Base-by-base conservation (phyloP, 2,888 invertebrate species). In the Gortyna flavago region DNA sequence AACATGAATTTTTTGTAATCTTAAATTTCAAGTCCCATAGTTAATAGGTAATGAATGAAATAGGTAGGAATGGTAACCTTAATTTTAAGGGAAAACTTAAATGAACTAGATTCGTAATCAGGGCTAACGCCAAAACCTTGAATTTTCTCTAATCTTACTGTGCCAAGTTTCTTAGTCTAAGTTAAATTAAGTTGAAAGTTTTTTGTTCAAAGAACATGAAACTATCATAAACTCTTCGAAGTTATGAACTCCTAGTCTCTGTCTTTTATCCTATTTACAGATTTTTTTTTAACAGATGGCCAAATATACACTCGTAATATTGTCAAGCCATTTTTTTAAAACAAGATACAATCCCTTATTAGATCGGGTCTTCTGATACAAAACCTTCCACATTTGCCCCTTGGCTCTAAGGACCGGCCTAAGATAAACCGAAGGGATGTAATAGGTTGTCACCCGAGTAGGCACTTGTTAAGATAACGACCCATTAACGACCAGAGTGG, bases 401-500 rank as follows among this genome's bases (percentile, higher is more conserved):
- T 68, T 21, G 41, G 67, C 61, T 54, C 44, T 76, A 61, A 73
- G 81, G 62, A 71, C 66, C 64, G n/a, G 57, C 57, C 57, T 13
- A 72, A 84, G 84, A 84, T 85, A 84, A 85, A 78, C 82, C 71
- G 71, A 85, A 80, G 77, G 83, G 79, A 62, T 71, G 84, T 87
- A 86, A 88, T 83, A 87, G 80, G 81, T 84, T 88, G 86, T 85
- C 87, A 86, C 73, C 71, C 61, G 78, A 89, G 86, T 72, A 81
- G 83, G 77, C 81, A 85, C 87, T 87, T 82, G 85, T 88, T 87
- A 85, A 85, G 89, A 85, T 88, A 88, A 88, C 88, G 85, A 71
- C 66, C 85, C 83, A 88, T 89, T 89, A 89, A 86, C 81, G 81
- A 71, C 48, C 78, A 64, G 79, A 88, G 87, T 87, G 87, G 79